Base-by-base conservation (phyloP, 2,888 invertebrate species). In the Nomada fabriciana region DNA sequence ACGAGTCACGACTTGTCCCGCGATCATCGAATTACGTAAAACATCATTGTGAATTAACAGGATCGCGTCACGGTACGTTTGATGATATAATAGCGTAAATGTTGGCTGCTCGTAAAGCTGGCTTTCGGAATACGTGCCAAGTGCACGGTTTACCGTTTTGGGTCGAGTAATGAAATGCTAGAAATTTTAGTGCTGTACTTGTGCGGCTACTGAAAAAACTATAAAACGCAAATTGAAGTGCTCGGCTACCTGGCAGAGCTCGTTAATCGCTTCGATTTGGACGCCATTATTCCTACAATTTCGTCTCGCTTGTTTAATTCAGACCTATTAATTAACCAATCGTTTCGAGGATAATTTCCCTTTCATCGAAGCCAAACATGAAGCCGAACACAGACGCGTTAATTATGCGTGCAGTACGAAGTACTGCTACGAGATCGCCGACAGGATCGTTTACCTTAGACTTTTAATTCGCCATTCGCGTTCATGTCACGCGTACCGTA, bases 1-100 rank as follows among this genome's bases (percentile, higher is more conserved):
- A 29, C 67, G 69, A 47, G 64, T 76, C 63, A 65, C 18, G 53
- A 55, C 55, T 65, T 69, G 65, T 65, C 50, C n/a, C 65, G 10
- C 60, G 60, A 50, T 50, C 43, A 70, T 75, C 59, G 67, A 77
- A 76, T 87, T 85, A 86, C 73, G 82, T 81, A 84, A 85, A 61
- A 84, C 52, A 25, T 57, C 29, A 52, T 80, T 65, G 67, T 70
- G 75, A 81, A 87, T 82, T 82, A 85, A 74, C 67, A 55, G 23
- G 29, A n/a, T 43, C n/a, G 53, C 68, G 81, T 71, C 73, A 87
- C 76, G 73, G 63, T 42, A 70, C 64, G 43, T 76, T 80, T 72
- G 69, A 72, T 53, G 47, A 60, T 55, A 74, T 74, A 82, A 82
- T 67, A 36, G 73, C 43, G 70, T 52, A 74, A 80, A 74, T 67